Evolutionary conservation across 30 jellyfish, hydroid and myxozoan genomes (phyloP), one percentile per base, ranked within the genome.

Genomic region (Sanderia malayensis): DNA sequence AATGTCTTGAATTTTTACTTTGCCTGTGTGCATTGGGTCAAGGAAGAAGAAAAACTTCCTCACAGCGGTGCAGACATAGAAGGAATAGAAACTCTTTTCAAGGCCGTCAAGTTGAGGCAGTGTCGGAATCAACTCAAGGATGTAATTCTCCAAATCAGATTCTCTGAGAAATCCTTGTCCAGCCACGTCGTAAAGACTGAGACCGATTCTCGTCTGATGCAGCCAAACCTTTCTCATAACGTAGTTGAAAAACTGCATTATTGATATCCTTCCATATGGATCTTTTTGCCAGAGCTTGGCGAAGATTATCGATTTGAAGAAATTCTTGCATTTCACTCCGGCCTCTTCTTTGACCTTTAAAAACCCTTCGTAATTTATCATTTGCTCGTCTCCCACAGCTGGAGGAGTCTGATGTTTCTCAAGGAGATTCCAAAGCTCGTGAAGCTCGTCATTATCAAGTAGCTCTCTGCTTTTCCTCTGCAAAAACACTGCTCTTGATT

Each of bases 41-140:
- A 92, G 88, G 68, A 92, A 92, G 63, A 92, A 92, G 95, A 84
- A 92, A 75, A 92, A 92, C 66, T 92, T 92, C 76, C 98, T 83
- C 28, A 92, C 98, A 27, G 98, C 98, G 15, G 98, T 92, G 85
- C 98, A 92, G n/a, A 92, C 98, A 67, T 92, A 92, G 61, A 92
- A 92, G 6, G 96, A 85, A 80, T 92, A 92, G 62, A 92, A 92
- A 46, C 94, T 92, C 80, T 92, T 92, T 59, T 92, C 98, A 63
- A 92, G 70, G 2, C 98, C 98, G 84, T 92, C 98, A n/a, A 92
- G 85, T 85, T 90, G 97, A 27, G 97, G 97, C 13, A 90, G 85
- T 32, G 97, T 90, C 22, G 97, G 97, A n/a, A 90, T 90, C 72
- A 90, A 34, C 60, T 90, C 97, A 33, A 90, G 87, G 19, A 90